phyloP scores from a whole-genome alignment of 2,888 invertebrate genomes.

The Melanargia galathea region DNA sequence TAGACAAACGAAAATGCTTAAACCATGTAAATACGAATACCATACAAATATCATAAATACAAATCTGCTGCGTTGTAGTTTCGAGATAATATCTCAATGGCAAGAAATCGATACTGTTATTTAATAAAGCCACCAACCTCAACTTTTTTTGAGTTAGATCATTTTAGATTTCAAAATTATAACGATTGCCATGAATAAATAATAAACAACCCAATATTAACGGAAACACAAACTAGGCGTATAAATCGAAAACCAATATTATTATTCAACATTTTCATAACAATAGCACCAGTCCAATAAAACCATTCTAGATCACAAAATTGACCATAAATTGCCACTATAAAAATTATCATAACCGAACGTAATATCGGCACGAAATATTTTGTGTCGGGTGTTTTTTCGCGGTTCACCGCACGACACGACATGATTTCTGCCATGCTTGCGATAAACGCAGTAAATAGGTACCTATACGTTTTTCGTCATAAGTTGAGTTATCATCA shows the following conservation, averaged over 20 bases:
- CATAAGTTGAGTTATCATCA: too few relatives aligned
- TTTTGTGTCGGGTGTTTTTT: conserved; percentile 10
- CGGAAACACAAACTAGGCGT: conserved; percentile 11
- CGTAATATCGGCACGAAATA: conserved; percentile 19
- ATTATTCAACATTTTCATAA: conserved; percentile 21
- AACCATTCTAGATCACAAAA: conserved; percentile 24
- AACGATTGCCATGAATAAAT: conserved; percentile 3
- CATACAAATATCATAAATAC: too few relatives aligned
- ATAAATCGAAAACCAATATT: conserved; percentile 19
- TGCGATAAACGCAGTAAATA: too few relatives aligned
- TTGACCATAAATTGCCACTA: conserved; percentile 24
- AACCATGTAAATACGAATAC: too few relatives aligned
- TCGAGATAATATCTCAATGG: too few relatives aligned
- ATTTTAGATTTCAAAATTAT: background rate
- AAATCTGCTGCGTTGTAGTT: too few relatives aligned
- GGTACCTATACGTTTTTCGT: too few relatives aligned
- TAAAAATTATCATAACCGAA: conserved; percentile 26
- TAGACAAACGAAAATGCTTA: too few relatives aligned
- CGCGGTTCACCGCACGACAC: background rate
- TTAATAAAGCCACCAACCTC: too few relatives aligned
- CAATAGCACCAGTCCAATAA: conserved; percentile 20
- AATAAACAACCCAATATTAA: conserved; percentile 13
- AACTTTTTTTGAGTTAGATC: too few relatives aligned
- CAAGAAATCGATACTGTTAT: too few relatives aligned
- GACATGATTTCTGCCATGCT: background rate